phyloP scores from a whole-genome alignment of 2,888 invertebrate genomes.

The Eristalinus aeneus region DNA sequence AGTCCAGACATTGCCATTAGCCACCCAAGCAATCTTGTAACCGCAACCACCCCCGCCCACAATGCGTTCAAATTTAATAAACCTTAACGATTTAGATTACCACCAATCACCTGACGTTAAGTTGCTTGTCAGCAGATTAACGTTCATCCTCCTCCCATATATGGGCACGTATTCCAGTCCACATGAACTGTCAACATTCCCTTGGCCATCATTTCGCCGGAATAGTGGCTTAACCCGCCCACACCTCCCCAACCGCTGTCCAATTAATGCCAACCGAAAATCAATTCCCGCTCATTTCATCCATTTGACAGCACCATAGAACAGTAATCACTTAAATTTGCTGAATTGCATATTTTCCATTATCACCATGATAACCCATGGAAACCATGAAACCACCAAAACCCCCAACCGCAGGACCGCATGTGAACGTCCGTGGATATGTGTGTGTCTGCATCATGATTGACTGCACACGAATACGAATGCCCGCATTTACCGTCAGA shows the following conservation, averaged over 20 bases:
- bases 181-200: not conserved
- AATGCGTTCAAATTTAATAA: not conserved
- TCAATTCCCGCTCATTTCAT: conserved; percentile 34
- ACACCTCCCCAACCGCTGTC: conserved; percentile 3
- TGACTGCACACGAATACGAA: conserved; percentile 9
- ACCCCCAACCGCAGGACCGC: not conserved
- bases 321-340: conserved; percentile 56
- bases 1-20: too few relatives aligned
- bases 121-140: not conserved
- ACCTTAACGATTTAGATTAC: not conserved
- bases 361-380: conserved; percentile 25
- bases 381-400: conserved; percentile 26
- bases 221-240: not conserved
- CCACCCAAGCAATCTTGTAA: too few relatives aligned
- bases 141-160: not conserved
- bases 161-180: not conserved
- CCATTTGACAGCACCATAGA: conserved; percentile 33
- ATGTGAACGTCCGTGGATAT: not conserved
- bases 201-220: not conserved
- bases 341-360: conserved; percentile 52
- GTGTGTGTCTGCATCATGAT: not conserved
- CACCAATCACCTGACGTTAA: not conserved
- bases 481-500: not conserved
- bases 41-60: not conserved
- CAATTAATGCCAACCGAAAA: conserved; percentile 28